Percentiles rank a stretch among this genome's conserved stretches.
Evolutionary conservation across 2,113 vertebrate species (phyloP).

Genomic region (Lepidiolamprologus cunningtoni): DNA sequence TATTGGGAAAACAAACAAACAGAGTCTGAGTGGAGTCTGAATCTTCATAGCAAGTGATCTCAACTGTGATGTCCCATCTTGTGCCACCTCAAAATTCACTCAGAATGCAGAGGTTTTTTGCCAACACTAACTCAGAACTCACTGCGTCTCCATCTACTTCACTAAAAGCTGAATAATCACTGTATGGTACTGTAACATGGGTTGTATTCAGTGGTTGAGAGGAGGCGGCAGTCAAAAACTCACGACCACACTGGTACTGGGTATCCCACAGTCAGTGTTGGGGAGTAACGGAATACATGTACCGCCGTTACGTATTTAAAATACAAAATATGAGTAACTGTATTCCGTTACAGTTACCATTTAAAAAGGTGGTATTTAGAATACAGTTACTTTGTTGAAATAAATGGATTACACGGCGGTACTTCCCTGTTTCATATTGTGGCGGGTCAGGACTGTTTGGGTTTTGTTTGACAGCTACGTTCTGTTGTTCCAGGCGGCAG

Average conservation of each 20-base stretch:
- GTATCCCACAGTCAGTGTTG: background rate
- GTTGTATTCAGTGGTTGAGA: background rate
- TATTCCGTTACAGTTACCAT: too few relatives aligned
- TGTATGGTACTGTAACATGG: background rate
- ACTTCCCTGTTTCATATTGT: too few relatives aligned
- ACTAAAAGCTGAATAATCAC: background rate
- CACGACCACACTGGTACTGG: background rate
- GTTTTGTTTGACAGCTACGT: too few relatives aligned
- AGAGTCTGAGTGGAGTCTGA: background rate
- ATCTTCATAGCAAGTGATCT: background rate
- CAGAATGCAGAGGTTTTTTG: background rate
- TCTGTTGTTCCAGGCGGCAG: accelerated
- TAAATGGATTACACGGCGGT: too few relatives aligned
- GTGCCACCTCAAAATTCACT: background rate
- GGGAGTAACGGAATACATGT: too few relatives aligned
- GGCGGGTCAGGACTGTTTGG: too few relatives aligned
- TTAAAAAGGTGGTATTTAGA: too few relatives aligned
- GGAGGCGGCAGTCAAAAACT: background rate
- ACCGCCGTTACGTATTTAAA: too few relatives aligned
- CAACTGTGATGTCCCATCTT: background rate
- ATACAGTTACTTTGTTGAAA: too few relatives aligned
- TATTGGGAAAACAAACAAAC: background rate
- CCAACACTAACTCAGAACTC: background rate
- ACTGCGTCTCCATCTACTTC: background rate
- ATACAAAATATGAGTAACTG: too few relatives aligned